Conservation (phyloP, 1,140 invertebrate species). For the Papilio xuthus region DNA sequence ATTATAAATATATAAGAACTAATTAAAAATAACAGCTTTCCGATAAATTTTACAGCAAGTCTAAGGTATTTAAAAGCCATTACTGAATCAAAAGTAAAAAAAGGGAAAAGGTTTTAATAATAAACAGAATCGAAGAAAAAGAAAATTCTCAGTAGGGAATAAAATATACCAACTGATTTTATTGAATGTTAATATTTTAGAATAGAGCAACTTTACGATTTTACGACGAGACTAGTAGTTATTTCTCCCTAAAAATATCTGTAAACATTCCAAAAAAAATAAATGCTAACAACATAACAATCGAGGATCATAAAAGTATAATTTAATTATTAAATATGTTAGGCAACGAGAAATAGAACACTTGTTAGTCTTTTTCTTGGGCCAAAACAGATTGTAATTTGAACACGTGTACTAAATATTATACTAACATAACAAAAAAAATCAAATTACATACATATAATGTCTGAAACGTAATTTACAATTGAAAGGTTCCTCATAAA, state of each 20-base stretch:
- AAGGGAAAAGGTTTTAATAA: neutral
- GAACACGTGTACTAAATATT: neutral
- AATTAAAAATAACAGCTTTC: constrained; percentile 24
- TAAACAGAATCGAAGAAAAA: neutral
- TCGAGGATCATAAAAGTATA: neutral
- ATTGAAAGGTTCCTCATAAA: constrained; percentile 5
- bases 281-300: neutral
- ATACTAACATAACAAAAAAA: neutral
- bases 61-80: constrained; percentile 6
- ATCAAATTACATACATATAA: neutral
- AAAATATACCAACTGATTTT: neutral
- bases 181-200: neutral
- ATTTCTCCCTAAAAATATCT: neutral
- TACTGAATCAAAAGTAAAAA: neutral
- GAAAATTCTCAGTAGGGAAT: neutral
- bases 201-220: neutral
- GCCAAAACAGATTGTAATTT: neutral
- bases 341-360: neutral
- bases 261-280: neutral
- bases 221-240: no score
- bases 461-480: constrained; percentile 3
- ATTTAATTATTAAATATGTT: neutral
- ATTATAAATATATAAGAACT: neutral
- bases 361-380: neutral
- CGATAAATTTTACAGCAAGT: neutral